Conservation (phyloP, 2,888 invertebrate species). For the Sipha maydis region DNA sequence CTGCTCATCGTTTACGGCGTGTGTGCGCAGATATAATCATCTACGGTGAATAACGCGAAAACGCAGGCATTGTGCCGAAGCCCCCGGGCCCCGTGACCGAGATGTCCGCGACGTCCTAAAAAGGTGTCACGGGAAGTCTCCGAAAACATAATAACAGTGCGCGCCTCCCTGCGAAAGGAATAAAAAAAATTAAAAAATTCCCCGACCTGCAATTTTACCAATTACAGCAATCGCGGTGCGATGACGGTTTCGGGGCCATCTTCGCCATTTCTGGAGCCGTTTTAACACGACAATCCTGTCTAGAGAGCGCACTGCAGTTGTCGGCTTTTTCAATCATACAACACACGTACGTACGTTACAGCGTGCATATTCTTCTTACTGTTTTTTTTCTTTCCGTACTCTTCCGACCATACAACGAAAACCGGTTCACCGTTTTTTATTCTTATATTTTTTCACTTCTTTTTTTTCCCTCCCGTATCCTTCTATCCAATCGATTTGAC, state of each 20-base stretch:
- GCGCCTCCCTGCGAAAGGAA: not conserved
- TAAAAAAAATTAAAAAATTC: constrained; percentile 20
- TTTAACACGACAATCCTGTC: constrained; percentile 25
- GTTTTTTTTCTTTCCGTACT: not conserved
- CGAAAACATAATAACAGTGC: not conserved
- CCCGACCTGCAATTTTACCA: constrained; percentile 49
- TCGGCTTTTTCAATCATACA: constrained; percentile 59
- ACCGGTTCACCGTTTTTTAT: constrained; percentile 55
- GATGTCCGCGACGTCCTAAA: constrained; percentile 38
- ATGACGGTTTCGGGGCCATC: constrained; percentile 54
- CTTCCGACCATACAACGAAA: constrained; percentile 41
- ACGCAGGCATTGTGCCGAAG: not conserved
- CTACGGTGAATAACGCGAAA: too few species aligned
- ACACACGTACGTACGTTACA: constrained; percentile 7
- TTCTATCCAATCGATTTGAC: constrained; percentile 40
- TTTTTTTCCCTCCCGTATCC: constrained; percentile 5
- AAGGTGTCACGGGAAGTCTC: constrained; percentile 14
- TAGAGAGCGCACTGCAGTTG: constrained; percentile 30
- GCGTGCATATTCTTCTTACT: constrained; percentile 8
- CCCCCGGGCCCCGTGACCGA: constrained; percentile 25
- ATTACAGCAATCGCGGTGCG: constrained; percentile 43
- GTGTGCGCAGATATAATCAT: too few species aligned
- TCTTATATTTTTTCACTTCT: not conserved
- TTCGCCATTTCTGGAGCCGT: constrained; percentile 52
- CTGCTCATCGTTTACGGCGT: too few species aligned